Evolutionary conservation across 2,113 vertebrate species (phyloP).

Genomic region (Xyrauchen texanus): DNA sequence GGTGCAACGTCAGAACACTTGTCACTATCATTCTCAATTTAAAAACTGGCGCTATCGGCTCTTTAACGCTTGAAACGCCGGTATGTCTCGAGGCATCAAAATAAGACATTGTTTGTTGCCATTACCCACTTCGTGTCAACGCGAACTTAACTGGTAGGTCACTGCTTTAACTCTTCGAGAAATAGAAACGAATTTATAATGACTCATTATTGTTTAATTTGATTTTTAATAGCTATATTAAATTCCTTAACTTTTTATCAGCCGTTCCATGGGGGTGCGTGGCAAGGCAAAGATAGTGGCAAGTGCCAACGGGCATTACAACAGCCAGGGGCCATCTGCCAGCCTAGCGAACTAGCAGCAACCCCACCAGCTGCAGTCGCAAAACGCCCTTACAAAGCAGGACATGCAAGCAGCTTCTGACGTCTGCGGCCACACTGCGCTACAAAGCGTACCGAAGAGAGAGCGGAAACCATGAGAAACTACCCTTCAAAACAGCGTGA

Average conservation of each 20-base stretch:
- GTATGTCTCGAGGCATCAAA: neutral
- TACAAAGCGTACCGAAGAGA: constrained; percentile 77
- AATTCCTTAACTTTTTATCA: constrained; percentile 46
- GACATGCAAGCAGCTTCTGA: constrained; percentile 86
- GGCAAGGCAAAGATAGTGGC: constrained; percentile 72
- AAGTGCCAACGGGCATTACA: constrained; percentile 79
- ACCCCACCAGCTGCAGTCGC: constrained; percentile 83
- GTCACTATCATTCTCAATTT: constrained; percentile 45
- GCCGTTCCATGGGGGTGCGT: constrained; percentile 55
- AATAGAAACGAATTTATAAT: neutral
- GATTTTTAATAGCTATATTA: neutral
- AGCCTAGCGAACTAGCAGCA: constrained; percentile 76
- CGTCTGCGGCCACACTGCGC: constrained; percentile 85
- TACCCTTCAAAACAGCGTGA: constrained; percentile 69
- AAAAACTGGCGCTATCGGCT: constrained; percentile 51
- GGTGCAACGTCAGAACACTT: constrained; percentile 50
- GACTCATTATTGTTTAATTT: neutral
- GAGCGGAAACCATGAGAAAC: constrained; percentile 79
- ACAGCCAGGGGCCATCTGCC: constrained; percentile 82
- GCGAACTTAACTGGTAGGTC: neutral
- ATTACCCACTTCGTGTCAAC: neutral
- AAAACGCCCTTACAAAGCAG: constrained; percentile 85
- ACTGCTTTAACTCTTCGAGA: neutral
- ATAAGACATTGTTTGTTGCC: neutral
- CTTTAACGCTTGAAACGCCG: constrained; percentile 17